Evolutionary conservation across 2,797 vertebrate species (phyloP), one percentile per base, ranked within the genome.

Genomic region (Lophura swinhoii): DNA sequence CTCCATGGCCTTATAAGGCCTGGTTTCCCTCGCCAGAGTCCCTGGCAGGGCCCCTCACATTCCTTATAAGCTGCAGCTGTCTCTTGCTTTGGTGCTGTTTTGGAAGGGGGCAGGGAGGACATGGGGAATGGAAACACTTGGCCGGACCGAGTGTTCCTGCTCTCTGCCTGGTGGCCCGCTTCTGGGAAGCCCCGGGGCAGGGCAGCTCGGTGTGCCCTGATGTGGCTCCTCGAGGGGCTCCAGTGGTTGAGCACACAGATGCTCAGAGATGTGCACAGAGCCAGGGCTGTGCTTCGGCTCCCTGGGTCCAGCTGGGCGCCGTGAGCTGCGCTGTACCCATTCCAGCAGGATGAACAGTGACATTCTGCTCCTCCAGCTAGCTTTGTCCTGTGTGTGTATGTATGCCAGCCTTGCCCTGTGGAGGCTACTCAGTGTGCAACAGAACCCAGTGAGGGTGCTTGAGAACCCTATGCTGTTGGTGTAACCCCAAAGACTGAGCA

Each of bases 61-160:
- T 99, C 99, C 99, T 99, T 99, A 98, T 98, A 98, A 98, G 98
- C 98, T 98, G 98, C 99, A 99, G 99, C 99, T 99, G 99, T 99
- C 98, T 98, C 96, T 95, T 95, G 93, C 96, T 96, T 96, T 96
- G 97, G 96, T 95, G 94, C 96, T 94, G 96, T 95, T 95, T 96
- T 96, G 95, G 96, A 96, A 96, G 97, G 96, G 97, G 97, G 97
- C 97, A 96, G 97, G 97, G 97, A 97, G 96, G 94, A 96, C 96
- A 89, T 37, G n/a, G 79, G 95, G 95, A 95, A 91, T 95, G 95
- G 96, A 96, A 97, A 96, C 95, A 96, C 90, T 97, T 96, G 87
- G 94, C 95, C 91, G 95, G 87, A 94, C 17, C 49, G 71, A 48
- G 83, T 20, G 28, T 82, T 91, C 85, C 94, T 95, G 72, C 90